Evolutionary conservation across 2,797 vertebrate genomes (phyloP), one percentile per base, ranked within the genome.

Genomic region (Chrysocyon brachyurus): DNA sequence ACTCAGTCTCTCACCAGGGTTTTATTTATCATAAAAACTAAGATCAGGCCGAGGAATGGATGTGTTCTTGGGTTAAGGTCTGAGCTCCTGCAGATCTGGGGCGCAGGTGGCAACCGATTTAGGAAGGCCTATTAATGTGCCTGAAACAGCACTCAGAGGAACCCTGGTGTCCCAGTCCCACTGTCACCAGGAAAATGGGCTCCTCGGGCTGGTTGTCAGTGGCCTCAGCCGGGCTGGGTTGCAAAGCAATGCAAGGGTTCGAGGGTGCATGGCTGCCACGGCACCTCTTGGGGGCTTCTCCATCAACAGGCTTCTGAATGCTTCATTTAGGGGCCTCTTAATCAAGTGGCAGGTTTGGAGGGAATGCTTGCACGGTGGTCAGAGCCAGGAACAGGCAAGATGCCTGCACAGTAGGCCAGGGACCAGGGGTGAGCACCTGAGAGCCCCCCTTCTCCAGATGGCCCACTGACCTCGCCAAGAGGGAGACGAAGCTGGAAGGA

Each of bases 11-110:
- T 79, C 40, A 33, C 40, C 8, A 26, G 81, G 46, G 22, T 52
- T 72, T 4, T 73, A 54, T 93, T 94, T 87, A 79, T 57, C 59
- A 36, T 19, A 95, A 94, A 75, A 93, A 88, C 46, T 77, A 95
- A 92, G 72, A 63, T 78, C 15, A 86, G 88, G 59, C 81, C 87
- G 63, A 91, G 78, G 70, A 87, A 94, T 56, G 12, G 6, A 87
- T 16, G 63, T 46, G 31, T 88, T 93, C 26, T 83, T 31, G 24
- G 36, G 72, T 73, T 40, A n/a, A 33, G 24, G 46, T 52, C 46
- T 75, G 31, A 90, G 78, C 21, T 10, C 52, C 61, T 72, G 19
- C 40, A 86, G 90, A 95, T 64, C 81, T 88, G 54, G 36, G 90
- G 46, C 68, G 54, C 85, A 95, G 66, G 91, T 26, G 73, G 82